Percentiles rank a stretch among this genome's conserved stretches.
Conservation (phyloP, 92 coral and sea anemone genomes). For the Porites lobata region DNA sequence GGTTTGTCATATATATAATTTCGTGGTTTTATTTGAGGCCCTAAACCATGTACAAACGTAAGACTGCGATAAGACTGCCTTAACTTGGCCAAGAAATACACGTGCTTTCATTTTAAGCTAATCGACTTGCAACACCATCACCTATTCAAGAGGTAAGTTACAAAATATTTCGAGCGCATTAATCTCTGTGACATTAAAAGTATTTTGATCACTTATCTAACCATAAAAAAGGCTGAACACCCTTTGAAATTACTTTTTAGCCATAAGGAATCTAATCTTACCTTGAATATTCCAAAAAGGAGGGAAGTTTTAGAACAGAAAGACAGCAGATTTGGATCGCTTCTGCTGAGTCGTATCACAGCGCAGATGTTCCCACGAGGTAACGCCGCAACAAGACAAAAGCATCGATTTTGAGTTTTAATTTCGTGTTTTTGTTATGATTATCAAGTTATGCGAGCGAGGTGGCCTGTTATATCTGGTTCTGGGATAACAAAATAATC, state of each 20-base stretch:
- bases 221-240: neutral
- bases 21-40: neutral
- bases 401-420: neutral
- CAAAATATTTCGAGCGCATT: neutral
- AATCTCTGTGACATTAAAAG: neutral
- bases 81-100: too few species aligned
- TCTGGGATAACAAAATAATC: constrained; percentile 17
- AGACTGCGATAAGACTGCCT: too few species aligned
- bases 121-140: too few species aligned
- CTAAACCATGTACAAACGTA: neutral
- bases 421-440: constrained; percentile 44
- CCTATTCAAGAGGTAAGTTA: neutral
- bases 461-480: neutral
- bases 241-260: constrained; percentile 1
- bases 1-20: neutral
- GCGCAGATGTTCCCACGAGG: constrained; percentile 50
- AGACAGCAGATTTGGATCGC: constrained; percentile 22
- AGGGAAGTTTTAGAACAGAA: neutral
- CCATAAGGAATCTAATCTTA: neutral
- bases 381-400: constrained; percentile 14
- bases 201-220: constrained; percentile 2
- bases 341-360: neutral
- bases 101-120: too few species aligned
- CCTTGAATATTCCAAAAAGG: constrained; percentile 27
- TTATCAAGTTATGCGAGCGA: neutral